These are phyloP conservation scores for Sardina pilchardus DNA, from an alignment of 2,113 vertebrate species.

Conservation along the genomic window DNA sequence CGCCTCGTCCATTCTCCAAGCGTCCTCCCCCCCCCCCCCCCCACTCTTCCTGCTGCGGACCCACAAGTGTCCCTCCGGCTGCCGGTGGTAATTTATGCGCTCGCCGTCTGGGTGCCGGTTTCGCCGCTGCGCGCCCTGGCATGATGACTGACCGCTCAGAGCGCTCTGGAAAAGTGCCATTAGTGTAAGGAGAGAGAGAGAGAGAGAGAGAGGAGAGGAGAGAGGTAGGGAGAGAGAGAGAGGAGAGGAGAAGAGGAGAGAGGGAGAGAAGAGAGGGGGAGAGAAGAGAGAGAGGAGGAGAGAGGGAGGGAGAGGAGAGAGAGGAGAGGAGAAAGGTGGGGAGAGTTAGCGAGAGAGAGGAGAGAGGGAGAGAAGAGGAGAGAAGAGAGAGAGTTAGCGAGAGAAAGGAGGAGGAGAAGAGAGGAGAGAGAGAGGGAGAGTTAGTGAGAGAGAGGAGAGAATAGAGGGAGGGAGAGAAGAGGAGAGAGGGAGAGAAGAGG, in stretches of 20 bases:
- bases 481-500: neutral
- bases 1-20: neutral
- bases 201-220: neutral
- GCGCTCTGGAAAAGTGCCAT: neutral
- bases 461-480: constrained; percentile 11
- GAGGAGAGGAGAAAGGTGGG: too few relatives aligned
- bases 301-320: too few relatives aligned
- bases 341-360: constrained; percentile 7
- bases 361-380: constrained; percentile 8
- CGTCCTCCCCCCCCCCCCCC: neutral
- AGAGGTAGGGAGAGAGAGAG: constrained; percentile 4
- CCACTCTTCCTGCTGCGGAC: too few relatives aligned
- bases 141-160: constrained; percentile 8
- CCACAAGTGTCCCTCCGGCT: constrained; percentile 10
- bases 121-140: neutral
- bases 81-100: neutral
- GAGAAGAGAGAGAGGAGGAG: too few relatives aligned
- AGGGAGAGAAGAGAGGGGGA: neutral
- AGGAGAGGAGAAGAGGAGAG: neutral
- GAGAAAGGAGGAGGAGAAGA: too few relatives aligned
- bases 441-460: neutral
- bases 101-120: neutral
- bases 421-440: neutral
- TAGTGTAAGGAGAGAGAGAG: neutral
- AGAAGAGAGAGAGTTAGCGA: too few relatives aligned